phyloP scores from a whole-genome alignment of 2,797 vertebrate genomes.

The Coregonus sp. region DNA sequence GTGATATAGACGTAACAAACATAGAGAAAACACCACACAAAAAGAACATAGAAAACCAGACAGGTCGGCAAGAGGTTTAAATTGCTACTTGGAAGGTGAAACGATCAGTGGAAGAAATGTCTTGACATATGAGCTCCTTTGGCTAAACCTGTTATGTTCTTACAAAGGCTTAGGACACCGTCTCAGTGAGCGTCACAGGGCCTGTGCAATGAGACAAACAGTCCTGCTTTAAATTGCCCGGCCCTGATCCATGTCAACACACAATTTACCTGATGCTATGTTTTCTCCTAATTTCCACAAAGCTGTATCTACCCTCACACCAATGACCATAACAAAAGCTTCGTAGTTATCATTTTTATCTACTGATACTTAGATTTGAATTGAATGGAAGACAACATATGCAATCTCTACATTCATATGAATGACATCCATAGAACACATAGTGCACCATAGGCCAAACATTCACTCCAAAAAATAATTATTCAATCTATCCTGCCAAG shows the following conservation, averaged over 20 bases:
- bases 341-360: conserved; percentile 3
- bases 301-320: conserved; percentile 10
- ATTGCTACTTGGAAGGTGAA: conserved; percentile 37
- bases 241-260: conserved; percentile 53
- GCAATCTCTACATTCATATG: not conserved
- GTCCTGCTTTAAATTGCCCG: conserved; percentile 45
- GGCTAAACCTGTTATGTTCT: conserved; percentile 80
- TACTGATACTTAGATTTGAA: conserved; percentile 4
- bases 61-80: conserved; percentile 28
- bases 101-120: conserved; percentile 48
- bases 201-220: conserved; percentile 50
- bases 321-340: conserved; percentile 11
- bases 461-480: conserved; percentile 25
- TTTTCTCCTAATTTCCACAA: conserved; percentile 20
- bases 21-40: not conserved
- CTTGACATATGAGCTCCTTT: conserved; percentile 70
- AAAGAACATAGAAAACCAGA: not conserved
- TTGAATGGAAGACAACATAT: conserved; percentile 17
- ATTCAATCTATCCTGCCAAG: conserved; percentile 49
- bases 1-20: not conserved
- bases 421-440: conserved; percentile 4
- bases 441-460: not conserved
- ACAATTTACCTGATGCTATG: conserved; percentile 11
- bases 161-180: conserved; percentile 66
- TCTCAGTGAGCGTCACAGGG: conserved; percentile 38